A percentile compares a stretch with the other conserved stretches of the same genome.
phyloP scores from a whole-genome alignment of 2,113 vertebrate genomes.

The Uria aalge region DNA sequence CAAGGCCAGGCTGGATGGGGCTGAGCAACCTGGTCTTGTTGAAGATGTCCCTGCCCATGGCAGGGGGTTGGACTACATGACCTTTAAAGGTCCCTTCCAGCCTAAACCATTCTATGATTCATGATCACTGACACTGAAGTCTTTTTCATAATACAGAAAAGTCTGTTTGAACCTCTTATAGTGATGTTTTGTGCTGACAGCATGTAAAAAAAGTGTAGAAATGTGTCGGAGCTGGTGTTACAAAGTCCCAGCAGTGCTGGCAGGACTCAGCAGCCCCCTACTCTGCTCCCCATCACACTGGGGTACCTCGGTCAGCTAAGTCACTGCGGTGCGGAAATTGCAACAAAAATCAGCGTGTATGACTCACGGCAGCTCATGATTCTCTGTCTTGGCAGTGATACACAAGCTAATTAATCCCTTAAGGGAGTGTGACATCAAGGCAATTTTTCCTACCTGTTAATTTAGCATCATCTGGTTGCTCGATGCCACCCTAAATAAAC shows the following conservation, averaged over 20 bases:
- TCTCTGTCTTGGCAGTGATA: background rate
- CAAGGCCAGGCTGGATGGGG: background rate
- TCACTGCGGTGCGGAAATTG: background rate
- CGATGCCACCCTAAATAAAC: background rate
- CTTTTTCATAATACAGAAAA: background rate
- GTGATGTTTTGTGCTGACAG: background rate
- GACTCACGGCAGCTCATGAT: background rate
- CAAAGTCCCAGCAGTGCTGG: background rate
- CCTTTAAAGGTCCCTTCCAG: background rate
- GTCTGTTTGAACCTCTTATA: background rate
- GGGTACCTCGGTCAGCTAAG: background rate
- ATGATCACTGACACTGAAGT: background rate
- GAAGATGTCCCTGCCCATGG: background rate
- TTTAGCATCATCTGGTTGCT: background rate
- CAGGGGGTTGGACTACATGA: background rate
- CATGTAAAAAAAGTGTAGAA: background rate
- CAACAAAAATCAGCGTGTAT: background rate
- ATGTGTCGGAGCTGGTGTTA: fast-evolving
- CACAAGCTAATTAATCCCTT: background rate
- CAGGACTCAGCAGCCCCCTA: background rate
- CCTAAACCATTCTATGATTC: background rate
- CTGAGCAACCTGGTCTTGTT: background rate
- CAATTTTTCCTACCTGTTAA: constrained; percentile 17
- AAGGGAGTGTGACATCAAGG: background rate
- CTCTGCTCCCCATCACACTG: background rate